Evolutionary conservation across 1,140 invertebrate species (phyloP), one percentile per base, ranked within the genome.

Genomic region (Rhizoglyphus robini): DNA sequence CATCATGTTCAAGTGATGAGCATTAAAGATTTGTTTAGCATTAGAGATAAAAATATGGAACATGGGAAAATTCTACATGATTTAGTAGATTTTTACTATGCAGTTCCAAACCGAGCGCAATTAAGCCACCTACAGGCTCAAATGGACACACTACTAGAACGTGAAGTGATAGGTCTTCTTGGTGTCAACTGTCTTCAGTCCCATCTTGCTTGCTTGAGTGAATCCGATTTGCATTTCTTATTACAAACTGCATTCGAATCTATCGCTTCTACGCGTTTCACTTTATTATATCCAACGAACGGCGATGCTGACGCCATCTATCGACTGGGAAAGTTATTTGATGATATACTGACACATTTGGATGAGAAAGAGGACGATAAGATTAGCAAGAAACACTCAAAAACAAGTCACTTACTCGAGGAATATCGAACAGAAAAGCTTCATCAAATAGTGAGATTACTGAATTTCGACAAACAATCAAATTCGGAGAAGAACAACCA

Each of bases 191-290:
- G 75, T 60, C 68, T 69, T 46, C 58, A 66, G n/a, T 69, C 69
- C 48, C 63, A 71, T 49, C 67, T 69, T 15, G 31, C 74, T 36
- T 76, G 75, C 13, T 69, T 66, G 4, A 57, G 71, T 31, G 62
- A 71, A n/a, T n/a, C n/a, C 5, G 74, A 76, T 51, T 57, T 74
- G 3, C 31, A 68, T 3, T 75, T 71, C 65, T 60, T 76, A 0
- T 49, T 76, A 13, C 69, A 58, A n/a, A 58, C 11, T 58, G 27
- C 15, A 58, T n/a, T 2, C 31, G n/a, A 58, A 58, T 30, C 15
- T 3, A 30, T 34, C 31, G 29, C 2, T 3, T 34, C 18, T 23
- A 1, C 3, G 1, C 1, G 2, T 3, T 11, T 18, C 15, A 29
- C n/a, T 30, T 34, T 58, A 1, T 34, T 58, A 32, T 58, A 13